Evolutionary conservation across 2,888 invertebrate species (phyloP), one percentile per base, ranked within the genome.

Genomic region (Caenorhabditis wallacei): DNA sequence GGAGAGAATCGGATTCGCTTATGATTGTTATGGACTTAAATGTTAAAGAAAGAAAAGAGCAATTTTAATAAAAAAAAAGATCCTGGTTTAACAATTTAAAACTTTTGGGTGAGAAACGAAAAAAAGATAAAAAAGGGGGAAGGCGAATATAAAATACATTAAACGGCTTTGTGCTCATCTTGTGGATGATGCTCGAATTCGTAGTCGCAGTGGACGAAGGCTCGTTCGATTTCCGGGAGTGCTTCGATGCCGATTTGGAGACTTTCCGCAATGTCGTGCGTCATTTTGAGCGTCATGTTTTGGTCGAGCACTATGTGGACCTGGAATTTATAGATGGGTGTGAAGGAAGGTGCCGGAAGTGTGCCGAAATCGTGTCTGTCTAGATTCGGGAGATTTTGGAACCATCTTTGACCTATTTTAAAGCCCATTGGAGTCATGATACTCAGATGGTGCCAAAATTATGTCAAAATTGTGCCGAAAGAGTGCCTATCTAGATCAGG

Each of bases 171-270:
- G 87, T 93, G 93, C 85, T 93, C 93, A 37, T 91, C 92, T 18
- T 87, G 86, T 0, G 93, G 93, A 64, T 92, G 84, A 79, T 93
- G 93, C 1, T 91, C 90, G 61, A 90, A 92, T 85, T 93, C 93
- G 86, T 93, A 93, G 88, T 94, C 93, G n/a, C 93, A 88, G 85
- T 94, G 94, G 0, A 94, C 93, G 87, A 94, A 94, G 0, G 93
- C 93, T 64, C 93, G 87, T 81, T 94, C 93, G 3, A 94, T 93
- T 82, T 93, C 92, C 13, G 91, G 90, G 57, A 93, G 84, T 13
- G 90, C 87, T 87, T 94, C 94, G 48, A 94, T 89, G 85, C 93
- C 93, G 79, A 92, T 92, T 87, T 93, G 93, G 43, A 94, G 90
- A 1, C 92, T 88, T 88, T 94, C 93, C 3, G 92, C 92, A 70